Evolutionary conservation across 2,888 invertebrate species (phyloP).

Genomic region (Acronicta leporina): DNA sequence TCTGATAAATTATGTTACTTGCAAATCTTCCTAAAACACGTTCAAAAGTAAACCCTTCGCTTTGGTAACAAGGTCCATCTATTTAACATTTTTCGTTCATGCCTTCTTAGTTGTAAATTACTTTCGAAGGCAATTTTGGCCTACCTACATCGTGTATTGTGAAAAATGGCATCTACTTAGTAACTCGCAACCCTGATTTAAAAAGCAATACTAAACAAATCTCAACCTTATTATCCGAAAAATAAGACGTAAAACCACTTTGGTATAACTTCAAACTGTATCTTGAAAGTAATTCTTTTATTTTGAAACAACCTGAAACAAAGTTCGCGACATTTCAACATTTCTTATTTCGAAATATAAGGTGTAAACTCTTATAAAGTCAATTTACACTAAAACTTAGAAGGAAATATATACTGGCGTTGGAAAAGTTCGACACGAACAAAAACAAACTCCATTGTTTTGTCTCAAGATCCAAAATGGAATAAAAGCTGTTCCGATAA

Average conservation of each 20-base stretch:
- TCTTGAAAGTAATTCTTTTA: slow-evolving; percentile 16
- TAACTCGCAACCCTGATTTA: slow-evolving; percentile 10
- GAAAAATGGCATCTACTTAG: slow-evolving; percentile 16
- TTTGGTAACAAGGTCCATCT: slow-evolving; percentile 1
- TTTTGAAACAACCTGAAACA: slow-evolving; percentile 18
- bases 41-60: slow-evolving; percentile 15
- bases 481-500: not conserved
- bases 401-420: not conserved
- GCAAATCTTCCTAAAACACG: not conserved
- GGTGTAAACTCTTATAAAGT: slow-evolving; percentile 12
- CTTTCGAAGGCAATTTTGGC: slow-evolving; percentile 39
- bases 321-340: slow-evolving; percentile 6
- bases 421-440: not conserved
- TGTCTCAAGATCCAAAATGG: not conserved
- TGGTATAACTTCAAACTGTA: slow-evolving; percentile 3
- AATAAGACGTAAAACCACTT: slow-evolving; percentile 12
- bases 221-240: slow-evolving; percentile 1
- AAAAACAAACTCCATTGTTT: not conserved
- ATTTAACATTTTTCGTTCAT: not conserved
- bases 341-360: slow-evolving; percentile 15
- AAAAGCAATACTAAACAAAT: slow-evolving; percentile 17
- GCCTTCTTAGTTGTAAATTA: slow-evolving; percentile 30
- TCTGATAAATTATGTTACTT: slow-evolving; percentile 9
- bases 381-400: slow-evolving; percentile 7
- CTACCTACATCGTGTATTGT: slow-evolving; percentile 26